Evolutionary conservation across 1,140 invertebrate genomes (phyloP).

Genomic region (Sminthurides bifidus): DNA sequence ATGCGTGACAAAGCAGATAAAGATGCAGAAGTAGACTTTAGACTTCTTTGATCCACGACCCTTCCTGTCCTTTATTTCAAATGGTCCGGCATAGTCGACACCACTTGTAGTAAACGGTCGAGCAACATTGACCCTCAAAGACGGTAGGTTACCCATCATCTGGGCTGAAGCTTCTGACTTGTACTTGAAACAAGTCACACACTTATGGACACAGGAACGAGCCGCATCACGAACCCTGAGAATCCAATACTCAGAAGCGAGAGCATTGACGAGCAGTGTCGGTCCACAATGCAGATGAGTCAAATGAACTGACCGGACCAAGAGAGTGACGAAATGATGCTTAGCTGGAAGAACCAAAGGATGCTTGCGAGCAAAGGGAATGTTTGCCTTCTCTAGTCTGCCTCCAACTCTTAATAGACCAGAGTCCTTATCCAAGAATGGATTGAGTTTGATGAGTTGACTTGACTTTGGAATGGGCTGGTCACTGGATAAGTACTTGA

Average conservation of each 20-base stretch:
- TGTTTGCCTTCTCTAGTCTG: slow-evolving; percentile 33
- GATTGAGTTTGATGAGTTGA: background rate
- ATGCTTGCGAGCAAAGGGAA: slow-evolving; percentile 30
- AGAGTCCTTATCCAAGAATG: background rate
- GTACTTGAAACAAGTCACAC: slow-evolving; percentile 28
- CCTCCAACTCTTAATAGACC: slow-evolving; percentile 36
- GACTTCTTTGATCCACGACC: background rate
- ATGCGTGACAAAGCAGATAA: slow-evolving; percentile 37
- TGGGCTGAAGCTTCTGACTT: slow-evolving; percentile 17
- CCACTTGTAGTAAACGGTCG: background rate
- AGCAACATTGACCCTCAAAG: background rate
- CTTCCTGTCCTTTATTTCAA: background rate
- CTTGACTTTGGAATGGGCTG: background rate
- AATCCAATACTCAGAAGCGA: slow-evolving; percentile 31
- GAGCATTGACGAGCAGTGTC: slow-evolving; percentile 28
- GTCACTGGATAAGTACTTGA: background rate
- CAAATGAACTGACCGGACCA: slow-evolving; percentile 35
- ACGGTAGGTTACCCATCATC: slow-evolving; percentile 32
- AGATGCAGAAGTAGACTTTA: slow-evolving; percentile 34
- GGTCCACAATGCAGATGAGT: slow-evolving; percentile 35
- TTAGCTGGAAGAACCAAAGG: slow-evolving; percentile 33
- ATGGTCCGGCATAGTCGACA: slow-evolving; percentile 19
- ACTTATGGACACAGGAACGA: slow-evolving; percentile 8
- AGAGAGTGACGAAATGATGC: slow-evolving; percentile 32
- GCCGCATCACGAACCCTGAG: slow-evolving; percentile 7